phyloP scores from a whole-genome alignment of 30 jellyfish, hydroid and myxozoan species.

The Aurelia coerulea region DNA sequence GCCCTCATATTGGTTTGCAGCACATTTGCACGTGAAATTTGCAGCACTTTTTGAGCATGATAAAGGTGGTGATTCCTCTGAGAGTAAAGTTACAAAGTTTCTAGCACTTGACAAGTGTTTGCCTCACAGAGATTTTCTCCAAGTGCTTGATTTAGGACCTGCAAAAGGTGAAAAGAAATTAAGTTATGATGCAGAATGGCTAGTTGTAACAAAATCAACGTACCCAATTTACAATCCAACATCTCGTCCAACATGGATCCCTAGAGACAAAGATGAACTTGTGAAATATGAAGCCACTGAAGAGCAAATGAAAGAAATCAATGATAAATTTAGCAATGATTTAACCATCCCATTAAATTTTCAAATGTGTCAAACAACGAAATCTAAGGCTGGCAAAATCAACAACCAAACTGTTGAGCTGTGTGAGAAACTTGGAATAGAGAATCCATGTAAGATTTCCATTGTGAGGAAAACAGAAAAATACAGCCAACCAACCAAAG shows the following conservation, averaged over 20 bases:
- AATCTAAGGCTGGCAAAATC: slow-evolving; percentile 32
- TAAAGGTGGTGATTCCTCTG: slow-evolving; percentile 17
- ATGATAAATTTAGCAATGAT: slow-evolving; percentile 16
- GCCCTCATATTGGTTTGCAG: slow-evolving; percentile 96
- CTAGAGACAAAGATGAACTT: slow-evolving; percentile 29
- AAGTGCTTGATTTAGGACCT: slow-evolving; percentile 74
- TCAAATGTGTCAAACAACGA: neutral
- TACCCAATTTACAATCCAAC: slow-evolving; percentile 53
- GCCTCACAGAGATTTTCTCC: slow-evolving; percentile 87
- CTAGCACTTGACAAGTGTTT: slow-evolving; percentile 94
- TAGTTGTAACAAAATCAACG: slow-evolving; percentile 65
- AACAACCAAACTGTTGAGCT: slow-evolving; percentile 70
- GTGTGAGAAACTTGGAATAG: slow-evolving; percentile 63
- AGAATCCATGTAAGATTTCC: slow-evolving; percentile 68
- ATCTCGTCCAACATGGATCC: slow-evolving; percentile 75
- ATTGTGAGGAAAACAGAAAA: slow-evolving; percentile 41
- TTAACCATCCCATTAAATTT: slow-evolving; percentile 60
- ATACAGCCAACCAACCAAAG: slow-evolving; percentile 14
- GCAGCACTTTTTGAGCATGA: slow-evolving; percentile 88
- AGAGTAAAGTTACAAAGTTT: slow-evolving; percentile 57
- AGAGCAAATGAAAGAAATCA: slow-evolving; percentile 7
- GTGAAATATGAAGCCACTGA: slow-evolving; percentile 34
- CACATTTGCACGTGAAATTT: slow-evolving; percentile 94
- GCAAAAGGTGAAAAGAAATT: slow-evolving; percentile 55
- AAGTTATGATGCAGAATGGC: slow-evolving; percentile 86